phyloP scores from a whole-genome alignment of 2,113 vertebrate species.

The Dunckerocampus dactyliophorus region DNA sequence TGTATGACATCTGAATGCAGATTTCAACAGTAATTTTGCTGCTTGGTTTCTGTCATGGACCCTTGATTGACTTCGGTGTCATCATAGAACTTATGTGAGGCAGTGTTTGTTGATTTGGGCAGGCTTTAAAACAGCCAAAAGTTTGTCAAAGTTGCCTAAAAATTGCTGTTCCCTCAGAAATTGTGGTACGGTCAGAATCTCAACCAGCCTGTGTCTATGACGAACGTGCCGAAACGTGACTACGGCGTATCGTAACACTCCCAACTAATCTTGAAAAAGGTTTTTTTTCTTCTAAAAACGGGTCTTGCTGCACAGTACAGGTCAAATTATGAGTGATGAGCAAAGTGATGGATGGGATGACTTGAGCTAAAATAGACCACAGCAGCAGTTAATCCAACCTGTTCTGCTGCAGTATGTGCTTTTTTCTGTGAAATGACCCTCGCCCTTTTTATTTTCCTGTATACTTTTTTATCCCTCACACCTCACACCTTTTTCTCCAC shows the following conservation, averaged over 20 bases:
- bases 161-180: neutral
- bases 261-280: too few relatives aligned
- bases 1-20: neutral
- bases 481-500: neutral
- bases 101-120: neutral
- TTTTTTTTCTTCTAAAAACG: too few relatives aligned
- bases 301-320: too few relatives aligned
- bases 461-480: neutral
- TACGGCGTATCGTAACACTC: too few relatives aligned
- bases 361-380: neutral
- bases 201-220: too few relatives aligned
- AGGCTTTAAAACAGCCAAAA: neutral
- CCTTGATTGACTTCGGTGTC: neutral
- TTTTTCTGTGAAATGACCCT: too few relatives aligned
- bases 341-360: too few relatives aligned
- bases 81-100: neutral
- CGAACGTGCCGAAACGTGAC: too few relatives aligned
- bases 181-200: too few relatives aligned
- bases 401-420: slow-evolving; percentile 1
- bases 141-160: too few relatives aligned
- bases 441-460: neutral
- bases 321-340: too few relatives aligned
- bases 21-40: slow-evolving; percentile 1
- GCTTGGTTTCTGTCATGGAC: slow-evolving; percentile 1
- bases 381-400: slow-evolving; percentile 19